Evolutionary conservation across 2,888 invertebrate genomes (phyloP).

Genomic region (Drosophila affinis): DNA sequence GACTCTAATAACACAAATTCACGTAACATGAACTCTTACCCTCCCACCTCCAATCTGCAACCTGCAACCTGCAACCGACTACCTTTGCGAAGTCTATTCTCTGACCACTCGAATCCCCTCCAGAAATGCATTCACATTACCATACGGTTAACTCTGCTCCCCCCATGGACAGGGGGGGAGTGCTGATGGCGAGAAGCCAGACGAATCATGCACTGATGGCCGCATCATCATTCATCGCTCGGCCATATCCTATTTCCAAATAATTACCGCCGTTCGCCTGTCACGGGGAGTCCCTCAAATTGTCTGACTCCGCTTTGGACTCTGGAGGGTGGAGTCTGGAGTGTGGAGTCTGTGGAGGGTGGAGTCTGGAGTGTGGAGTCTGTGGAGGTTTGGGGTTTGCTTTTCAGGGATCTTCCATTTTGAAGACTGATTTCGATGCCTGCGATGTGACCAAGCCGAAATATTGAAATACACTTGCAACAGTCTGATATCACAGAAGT

Average conservation of each 20-base stretch:
- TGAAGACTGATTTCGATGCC: no score
- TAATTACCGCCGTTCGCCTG: conserved; percentile 35
- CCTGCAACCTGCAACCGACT: no score
- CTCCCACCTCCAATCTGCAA: background rate
- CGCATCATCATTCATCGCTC: conserved; percentile 30
- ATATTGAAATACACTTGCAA: no score
- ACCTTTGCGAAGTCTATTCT: no score
- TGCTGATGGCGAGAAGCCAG: no score
- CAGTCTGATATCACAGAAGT: no score
- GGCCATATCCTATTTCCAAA: conserved; percentile 27
- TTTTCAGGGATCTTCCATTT: no score
- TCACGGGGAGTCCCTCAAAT: conserved; percentile 8
- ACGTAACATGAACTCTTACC: conserved; percentile 14
- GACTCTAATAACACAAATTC: conserved; percentile 3
- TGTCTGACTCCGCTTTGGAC: background rate
- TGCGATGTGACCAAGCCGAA: no score
- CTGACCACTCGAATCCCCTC: no score
- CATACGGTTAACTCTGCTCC: conserved; percentile 1
- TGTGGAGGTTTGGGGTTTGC: no score
- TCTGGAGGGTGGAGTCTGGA: background rate
- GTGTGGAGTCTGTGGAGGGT: no score
- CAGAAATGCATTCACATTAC: conserved; percentile 16
- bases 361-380: background rate
- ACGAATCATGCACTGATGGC: background rate
- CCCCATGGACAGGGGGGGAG: no score